Evolutionary conservation across 2,888 invertebrate genomes (phyloP), one percentile per base, ranked within the genome.

Genomic region (Flabesymbios commensalis): DNA sequence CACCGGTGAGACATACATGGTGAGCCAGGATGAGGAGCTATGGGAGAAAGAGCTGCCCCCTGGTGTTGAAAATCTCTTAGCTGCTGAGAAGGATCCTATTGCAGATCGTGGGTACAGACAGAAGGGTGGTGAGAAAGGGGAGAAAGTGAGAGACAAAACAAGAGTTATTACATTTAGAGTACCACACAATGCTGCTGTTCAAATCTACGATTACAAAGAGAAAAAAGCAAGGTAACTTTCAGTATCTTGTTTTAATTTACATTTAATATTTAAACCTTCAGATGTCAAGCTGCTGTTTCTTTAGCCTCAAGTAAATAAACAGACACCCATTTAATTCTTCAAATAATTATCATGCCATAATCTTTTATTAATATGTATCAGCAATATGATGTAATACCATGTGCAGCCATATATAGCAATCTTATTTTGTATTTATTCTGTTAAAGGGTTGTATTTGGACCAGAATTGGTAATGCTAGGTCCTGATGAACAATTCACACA

Each of bases 401-500:
- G n/a, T n/a, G n/a, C n/a, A n/a, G n/a, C n/a, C n/a, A 14, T 14
- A 51, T 7, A 32, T 51, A 19, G 19, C 51, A 5, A 28, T 7
- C 7, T 28, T 28, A 14, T 14, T 28, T 51, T 14, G 28, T 19
- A 7, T 17, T 17, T 17, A 10, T 36, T 26, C 26, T 3, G 32
- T 72, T 75, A 26, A 69, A 84, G 85, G 59, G 85, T 85, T 57
- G 75, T 84, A 17, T 85, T 85, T 74, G 85, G 85, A 3, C 85
- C 85, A n/a, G 85, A 86, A 61, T 75, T 85, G 63, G 85, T 86
- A 10, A 84, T 86, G 84, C 72, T 85, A 32, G 80, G 80, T 4
- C 85, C 85, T 1, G 85, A 85, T 68, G 85, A 85, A 65, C 84
- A 86, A 72, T 85, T 85, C 72, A 86, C 85, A 1, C 84, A 84